A percentile compares a stretch with the other conserved stretches of the same genome.
Evolutionary conservation across 2,113 vertebrate species (phyloP).

Genomic region (Lepus americanus): DNA sequence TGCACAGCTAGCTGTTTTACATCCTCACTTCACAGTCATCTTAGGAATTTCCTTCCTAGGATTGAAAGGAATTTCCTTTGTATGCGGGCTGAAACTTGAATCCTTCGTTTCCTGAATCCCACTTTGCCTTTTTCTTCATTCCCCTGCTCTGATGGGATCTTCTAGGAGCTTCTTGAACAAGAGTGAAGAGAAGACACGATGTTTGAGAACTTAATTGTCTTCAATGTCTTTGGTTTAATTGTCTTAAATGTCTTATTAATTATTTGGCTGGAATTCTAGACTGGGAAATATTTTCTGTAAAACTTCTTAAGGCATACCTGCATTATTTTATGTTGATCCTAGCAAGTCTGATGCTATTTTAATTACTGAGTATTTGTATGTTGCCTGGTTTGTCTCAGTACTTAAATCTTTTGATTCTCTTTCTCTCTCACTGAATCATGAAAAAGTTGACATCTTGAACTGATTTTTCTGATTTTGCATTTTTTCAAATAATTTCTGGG

Average conservation of each 20-base stretch:
- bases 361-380: slow-evolving; percentile 21
- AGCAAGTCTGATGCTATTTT: slow-evolving; percentile 2
- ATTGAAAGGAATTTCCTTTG: slow-evolving; percentile 75
- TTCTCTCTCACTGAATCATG: neutral
- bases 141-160: neutral
- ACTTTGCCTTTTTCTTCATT: slow-evolving; percentile 40
- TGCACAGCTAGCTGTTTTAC: slow-evolving; percentile 47
- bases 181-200: neutral
- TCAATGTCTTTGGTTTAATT: neutral
- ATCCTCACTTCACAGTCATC: slow-evolving; percentile 63
- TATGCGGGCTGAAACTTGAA: slow-evolving; percentile 68
- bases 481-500: neutral
- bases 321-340: slow-evolving; percentile 12
- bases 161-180: slow-evolving; percentile 8
- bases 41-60: slow-evolving; percentile 76
- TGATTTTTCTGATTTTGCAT: neutral
- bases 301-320: slow-evolving; percentile 2
- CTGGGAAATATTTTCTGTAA: neutral
- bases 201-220: neutral
- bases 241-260: neutral
- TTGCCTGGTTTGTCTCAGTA: neutral
- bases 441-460: neutral
- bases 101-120: slow-evolving; percentile 41
- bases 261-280: slow-evolving; percentile 24
- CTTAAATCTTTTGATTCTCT: neutral